Evolutionary conservation across 2,888 invertebrate genomes (phyloP).

Genomic region (Elysia crispata): DNA sequence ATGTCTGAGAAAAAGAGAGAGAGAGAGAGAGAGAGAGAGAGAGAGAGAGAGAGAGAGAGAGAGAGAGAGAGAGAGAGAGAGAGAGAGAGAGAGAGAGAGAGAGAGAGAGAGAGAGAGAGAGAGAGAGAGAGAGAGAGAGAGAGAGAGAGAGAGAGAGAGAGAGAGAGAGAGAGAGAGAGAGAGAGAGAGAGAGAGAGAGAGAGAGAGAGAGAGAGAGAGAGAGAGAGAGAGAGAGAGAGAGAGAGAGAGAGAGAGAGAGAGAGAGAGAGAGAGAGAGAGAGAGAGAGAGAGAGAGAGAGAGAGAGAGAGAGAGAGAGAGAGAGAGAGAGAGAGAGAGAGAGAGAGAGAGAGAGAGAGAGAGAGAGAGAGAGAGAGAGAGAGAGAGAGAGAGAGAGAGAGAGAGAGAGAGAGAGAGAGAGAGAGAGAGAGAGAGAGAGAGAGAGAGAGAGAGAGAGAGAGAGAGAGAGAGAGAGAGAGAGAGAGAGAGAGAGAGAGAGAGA

Average conservation of each 20-base stretch:
- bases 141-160: slow-evolving; percentile 34
- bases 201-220: too few relatives aligned
- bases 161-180: not conserved
- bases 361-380: slow-evolving; percentile 33
- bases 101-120: slow-evolving; percentile 33
- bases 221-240: too few relatives aligned
- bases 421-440: not conserved
- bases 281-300: slow-evolving; percentile 20
- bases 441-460: too few relatives aligned
- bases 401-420: slow-evolving; percentile 34
- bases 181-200: too few relatives aligned
- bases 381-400: slow-evolving; percentile 35
- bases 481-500: too few relatives aligned
- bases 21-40: not conserved
- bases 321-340: slow-evolving; percentile 32
- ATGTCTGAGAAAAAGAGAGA: too few relatives aligned
- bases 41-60: slow-evolving; percentile 26
- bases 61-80: slow-evolving; percentile 30
- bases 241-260: too few relatives aligned
- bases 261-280: too few relatives aligned
- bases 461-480: too few relatives aligned
- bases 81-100: slow-evolving; percentile 28
- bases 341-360: slow-evolving; percentile 28
- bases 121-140: slow-evolving; percentile 34
- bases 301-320: slow-evolving; percentile 24